Conservation (phyloP, 2,113 vertebrate species). For the Anthoscopus minutus region DNA sequence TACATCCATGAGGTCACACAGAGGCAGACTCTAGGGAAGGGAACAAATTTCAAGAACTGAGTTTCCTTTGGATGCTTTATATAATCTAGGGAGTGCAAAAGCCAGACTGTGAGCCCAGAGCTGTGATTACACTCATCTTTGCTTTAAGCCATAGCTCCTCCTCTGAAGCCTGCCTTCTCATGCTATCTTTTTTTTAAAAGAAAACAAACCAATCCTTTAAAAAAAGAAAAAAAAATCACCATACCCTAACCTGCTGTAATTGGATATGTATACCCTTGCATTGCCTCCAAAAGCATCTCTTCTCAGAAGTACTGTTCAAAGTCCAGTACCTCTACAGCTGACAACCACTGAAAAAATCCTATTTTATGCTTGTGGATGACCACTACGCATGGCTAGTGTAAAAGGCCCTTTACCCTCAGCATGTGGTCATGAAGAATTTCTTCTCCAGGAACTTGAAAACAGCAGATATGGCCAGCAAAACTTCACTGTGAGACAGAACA, state of each 20-base stretch:
- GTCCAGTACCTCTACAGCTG: neutral
- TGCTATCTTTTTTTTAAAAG: neutral
- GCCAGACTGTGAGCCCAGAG: neutral
- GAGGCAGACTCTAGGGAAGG: neutral
- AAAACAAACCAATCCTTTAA: neutral
- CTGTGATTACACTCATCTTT: neutral
- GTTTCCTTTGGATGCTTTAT: neutral
- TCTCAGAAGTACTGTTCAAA: neutral
- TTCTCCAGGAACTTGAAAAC: neutral
- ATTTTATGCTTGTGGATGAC: neutral
- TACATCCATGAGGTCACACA: neutral
- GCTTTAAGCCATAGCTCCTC: neutral
- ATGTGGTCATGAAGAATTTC: neutral
- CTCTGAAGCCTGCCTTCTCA: neutral
- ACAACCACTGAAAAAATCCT: neutral
- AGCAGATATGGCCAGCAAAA: neutral
- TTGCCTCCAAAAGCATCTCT: neutral
- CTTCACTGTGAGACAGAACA: neutral
- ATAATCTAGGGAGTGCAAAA: neutral
- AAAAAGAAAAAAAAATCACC: neutral
- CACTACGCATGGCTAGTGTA: neutral
- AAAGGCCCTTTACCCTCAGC: neutral
- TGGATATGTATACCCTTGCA: neutral
- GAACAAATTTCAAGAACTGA: neutral
- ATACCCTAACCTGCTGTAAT: neutral